These are phyloP conservation scores for Aproaerema taeniolella DNA, from an alignment of 2,888 invertebrate genomes.

Conservation along the genomic window DNA sequence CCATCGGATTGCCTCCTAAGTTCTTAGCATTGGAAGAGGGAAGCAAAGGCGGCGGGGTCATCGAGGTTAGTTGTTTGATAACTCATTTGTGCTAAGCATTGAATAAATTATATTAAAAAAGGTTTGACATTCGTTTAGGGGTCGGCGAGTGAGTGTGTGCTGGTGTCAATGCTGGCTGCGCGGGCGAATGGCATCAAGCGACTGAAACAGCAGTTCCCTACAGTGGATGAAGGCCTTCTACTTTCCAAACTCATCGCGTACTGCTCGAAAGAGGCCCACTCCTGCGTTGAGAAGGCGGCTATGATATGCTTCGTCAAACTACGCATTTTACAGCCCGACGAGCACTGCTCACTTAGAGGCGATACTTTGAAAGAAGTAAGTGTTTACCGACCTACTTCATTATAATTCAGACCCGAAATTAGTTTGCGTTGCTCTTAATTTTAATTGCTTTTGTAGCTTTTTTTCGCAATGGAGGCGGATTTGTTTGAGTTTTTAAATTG, in stretches of 20 bases:
- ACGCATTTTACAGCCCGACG: conserved; percentile 92
- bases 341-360: conserved; percentile 87
- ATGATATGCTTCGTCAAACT: conserved; percentile 96
- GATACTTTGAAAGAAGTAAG: conserved; percentile 85
- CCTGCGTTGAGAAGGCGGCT: conserved; percentile 94
- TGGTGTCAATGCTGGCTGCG: conserved; percentile 95
- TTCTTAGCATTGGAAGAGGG: conserved; percentile 91
- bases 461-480: not conserved
- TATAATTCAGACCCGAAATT: conserved; percentile 7
- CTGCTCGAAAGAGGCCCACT: conserved; percentile 93
- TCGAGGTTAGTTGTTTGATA: conserved; percentile 81
- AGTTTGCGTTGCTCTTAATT: not conserved
- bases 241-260: conserved; percentile 96
- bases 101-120: conserved; percentile 1
- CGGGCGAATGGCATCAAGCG: conserved; percentile 91
- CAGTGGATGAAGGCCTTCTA: conserved; percentile 92
- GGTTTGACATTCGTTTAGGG: conserved; percentile 76
- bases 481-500: conserved; percentile 26
- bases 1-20: conserved; percentile 93
- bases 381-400: too few relatives aligned
- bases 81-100: too few relatives aligned
- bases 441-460: not conserved
- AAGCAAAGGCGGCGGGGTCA: conserved; percentile 95
- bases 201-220: conserved; percentile 89
- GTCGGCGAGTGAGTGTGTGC: conserved; percentile 96